A percentile compares a stretch with the other conserved stretches of the same genome.
Conservation (phyloP, 2,888 invertebrate species). For the Eumacrocentrus americanus region DNA sequence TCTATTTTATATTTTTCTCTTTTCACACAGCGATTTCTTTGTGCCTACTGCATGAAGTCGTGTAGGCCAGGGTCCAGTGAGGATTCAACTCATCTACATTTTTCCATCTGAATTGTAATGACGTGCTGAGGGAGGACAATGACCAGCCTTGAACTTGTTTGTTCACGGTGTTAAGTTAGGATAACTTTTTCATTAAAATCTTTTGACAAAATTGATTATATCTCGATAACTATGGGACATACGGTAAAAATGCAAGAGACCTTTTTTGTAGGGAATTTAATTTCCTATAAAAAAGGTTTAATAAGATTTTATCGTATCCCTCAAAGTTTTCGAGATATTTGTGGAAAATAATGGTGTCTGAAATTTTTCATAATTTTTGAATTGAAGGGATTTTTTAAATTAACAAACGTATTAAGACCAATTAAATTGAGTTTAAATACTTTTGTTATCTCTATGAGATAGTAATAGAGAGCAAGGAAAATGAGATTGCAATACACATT, state of each 20-base stretch:
- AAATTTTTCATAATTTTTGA: too few species aligned
- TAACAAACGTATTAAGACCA: too few species aligned
- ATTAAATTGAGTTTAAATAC: too few species aligned
- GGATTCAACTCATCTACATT: not conserved
- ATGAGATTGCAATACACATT: too few species aligned
- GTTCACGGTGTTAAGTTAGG: too few species aligned
- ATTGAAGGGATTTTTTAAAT: too few species aligned
- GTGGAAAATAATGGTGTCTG: too few species aligned
- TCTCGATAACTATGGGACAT: not conserved
- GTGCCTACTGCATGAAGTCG: not conserved
- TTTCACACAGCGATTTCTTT: not conserved
- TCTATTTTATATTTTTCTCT: conserved; percentile 1
- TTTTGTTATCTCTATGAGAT: too few species aligned
- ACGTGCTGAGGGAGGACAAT: not conserved
- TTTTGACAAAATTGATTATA: not conserved
- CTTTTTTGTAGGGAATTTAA: not conserved
- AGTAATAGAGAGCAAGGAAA: too few species aligned
- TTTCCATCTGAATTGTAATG: conserved; percentile 9
- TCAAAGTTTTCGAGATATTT: not conserved
- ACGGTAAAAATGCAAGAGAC: not conserved
- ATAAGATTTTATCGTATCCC: not conserved
- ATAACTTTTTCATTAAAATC: too few species aligned
- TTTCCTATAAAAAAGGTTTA: not conserved
- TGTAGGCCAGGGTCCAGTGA: not conserved
- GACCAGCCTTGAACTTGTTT: conserved; percentile 25